Base-by-base conservation (phyloP, 2,797 vertebrate genomes). In the Onychomys arenicola region DNA sequence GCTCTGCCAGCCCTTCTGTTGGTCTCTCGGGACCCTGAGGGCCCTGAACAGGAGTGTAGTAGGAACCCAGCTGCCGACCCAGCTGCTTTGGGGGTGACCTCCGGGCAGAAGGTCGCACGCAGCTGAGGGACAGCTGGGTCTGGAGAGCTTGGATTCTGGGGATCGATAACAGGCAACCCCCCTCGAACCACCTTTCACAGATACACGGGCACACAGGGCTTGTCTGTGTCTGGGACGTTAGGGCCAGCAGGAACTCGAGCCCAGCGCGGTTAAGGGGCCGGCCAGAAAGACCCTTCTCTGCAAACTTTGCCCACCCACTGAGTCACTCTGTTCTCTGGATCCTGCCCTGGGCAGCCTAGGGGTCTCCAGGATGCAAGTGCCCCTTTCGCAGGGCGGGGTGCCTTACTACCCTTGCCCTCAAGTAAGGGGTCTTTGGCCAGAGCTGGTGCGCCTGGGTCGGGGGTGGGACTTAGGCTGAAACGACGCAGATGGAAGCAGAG, bases 281-380 rank as follows among this genome's bases (percentile, higher is more conserved):
- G 63, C 16, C 75, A 27, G 25, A 55, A 82, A 83, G 95, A 95
- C 96, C 95, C 96, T 93, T 89, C 2, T 52, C 4, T 0, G 55
- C 29, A 97, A 97, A 97, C 96, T 98, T 97, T 95, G 96, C 81
- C 85, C 19, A 71, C 86, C 85, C 55, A 40, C 63, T 34, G 3
- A 16, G 43, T 69, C 25, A 1, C 52, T 77, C 1, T 13, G 77
- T 89, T 52, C 23, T 77, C 16, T 23, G 73, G 8, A 25, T 63
- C 23, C n/a, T 65, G 61, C 52, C 23, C 4, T 25, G 17, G 43
- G 49, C 5, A 17, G 25, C 32, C 10, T 3, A 0, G 6, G 23
- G 32, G 23, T n/a, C 55, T 0, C 49, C 34, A 0, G 6, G 34
- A 43, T 78, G 0, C 37, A 21, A 37, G 0, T 29, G 34, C 7